Conservation (phyloP, 2,888 invertebrate genomes). For the Mamestra brassicae region DNA sequence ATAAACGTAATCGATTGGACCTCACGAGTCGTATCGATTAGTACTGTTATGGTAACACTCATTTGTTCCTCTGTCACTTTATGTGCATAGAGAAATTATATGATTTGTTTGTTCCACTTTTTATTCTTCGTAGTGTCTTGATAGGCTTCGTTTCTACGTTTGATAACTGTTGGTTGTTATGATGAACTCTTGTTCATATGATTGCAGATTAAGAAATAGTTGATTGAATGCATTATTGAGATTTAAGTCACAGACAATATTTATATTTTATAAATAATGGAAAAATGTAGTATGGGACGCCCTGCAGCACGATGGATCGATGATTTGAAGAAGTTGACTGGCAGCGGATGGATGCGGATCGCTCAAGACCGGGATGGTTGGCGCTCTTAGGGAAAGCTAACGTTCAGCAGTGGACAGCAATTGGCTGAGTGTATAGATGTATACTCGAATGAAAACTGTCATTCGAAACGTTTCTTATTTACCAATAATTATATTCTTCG, state of each 20-base stretch:
- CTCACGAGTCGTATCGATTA: conserved; percentile 68
- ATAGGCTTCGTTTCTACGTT: not conserved
- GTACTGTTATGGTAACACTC: conserved; percentile 66
- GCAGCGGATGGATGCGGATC: too few species aligned
- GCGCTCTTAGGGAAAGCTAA: too few species aligned
- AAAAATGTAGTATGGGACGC: too few species aligned
- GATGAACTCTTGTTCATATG: not conserved
- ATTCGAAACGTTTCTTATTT: not conserved
- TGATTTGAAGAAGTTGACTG: too few species aligned
- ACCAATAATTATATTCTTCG: too few species aligned
- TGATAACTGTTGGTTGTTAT: not conserved
- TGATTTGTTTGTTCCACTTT: conserved; percentile 48
- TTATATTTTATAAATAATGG: too few species aligned
- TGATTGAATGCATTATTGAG: not conserved
- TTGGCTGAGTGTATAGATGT: too few species aligned
- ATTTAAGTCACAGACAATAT: too few species aligned
- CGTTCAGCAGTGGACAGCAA: too few species aligned
- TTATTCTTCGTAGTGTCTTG: conserved; percentile 17
- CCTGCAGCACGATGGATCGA: too few species aligned
- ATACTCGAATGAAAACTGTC: not conserved
- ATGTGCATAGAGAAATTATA: conserved; percentile 54
- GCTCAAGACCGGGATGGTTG: too few species aligned
- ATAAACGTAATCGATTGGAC: conserved; percentile 67
- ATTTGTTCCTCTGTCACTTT: conserved; percentile 64
- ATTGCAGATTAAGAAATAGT: not conserved